Conservation (phyloP, 2,797 vertebrate species). For the Salmo trutta region DNA sequence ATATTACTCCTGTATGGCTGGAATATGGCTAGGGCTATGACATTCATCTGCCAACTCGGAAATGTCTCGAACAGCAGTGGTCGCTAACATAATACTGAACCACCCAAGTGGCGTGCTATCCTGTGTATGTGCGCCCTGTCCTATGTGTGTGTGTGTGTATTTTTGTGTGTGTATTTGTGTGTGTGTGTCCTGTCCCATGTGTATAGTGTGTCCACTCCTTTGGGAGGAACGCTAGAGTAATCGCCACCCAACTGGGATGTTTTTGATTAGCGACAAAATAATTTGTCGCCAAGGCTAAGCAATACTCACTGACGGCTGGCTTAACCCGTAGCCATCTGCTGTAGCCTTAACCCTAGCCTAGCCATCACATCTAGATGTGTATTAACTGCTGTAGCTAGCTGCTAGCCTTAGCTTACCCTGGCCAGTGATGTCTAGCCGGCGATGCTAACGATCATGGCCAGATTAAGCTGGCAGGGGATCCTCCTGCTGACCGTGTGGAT, state of each 20-base stretch:
- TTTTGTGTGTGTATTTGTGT: neutral
- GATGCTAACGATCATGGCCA: constrained; percentile 49
- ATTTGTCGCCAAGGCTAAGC: constrained; percentile 43
- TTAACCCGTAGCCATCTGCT: constrained; percentile 64
- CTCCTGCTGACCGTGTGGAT: constrained; percentile 71
- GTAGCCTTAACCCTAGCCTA: neutral
- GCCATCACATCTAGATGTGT: neutral
- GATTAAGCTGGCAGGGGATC: constrained; percentile 76
- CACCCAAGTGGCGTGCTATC: constrained; percentile 10
- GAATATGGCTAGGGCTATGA: neutral
- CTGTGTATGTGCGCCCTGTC: neutral
- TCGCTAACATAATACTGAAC: constrained; percentile 12
- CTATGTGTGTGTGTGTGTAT: too few relatives aligned
- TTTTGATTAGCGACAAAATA: neutral
- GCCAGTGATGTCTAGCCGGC: neutral
- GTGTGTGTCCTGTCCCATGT: constrained; percentile 11
- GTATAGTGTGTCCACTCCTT: neutral
- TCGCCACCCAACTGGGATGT: neutral
- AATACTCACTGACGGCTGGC: constrained; percentile 34
- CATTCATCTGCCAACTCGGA: neutral
- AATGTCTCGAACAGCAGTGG: constrained; percentile 16
- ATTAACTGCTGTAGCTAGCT: constrained; percentile 29
- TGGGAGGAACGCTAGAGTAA: neutral
- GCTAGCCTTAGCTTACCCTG: neutral
- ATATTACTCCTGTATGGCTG: constrained; percentile 7